Evolutionary conservation across 2,113 vertebrate species (phyloP), one percentile per base, ranked within the genome.

Genomic region (Equus quagga): DNA sequence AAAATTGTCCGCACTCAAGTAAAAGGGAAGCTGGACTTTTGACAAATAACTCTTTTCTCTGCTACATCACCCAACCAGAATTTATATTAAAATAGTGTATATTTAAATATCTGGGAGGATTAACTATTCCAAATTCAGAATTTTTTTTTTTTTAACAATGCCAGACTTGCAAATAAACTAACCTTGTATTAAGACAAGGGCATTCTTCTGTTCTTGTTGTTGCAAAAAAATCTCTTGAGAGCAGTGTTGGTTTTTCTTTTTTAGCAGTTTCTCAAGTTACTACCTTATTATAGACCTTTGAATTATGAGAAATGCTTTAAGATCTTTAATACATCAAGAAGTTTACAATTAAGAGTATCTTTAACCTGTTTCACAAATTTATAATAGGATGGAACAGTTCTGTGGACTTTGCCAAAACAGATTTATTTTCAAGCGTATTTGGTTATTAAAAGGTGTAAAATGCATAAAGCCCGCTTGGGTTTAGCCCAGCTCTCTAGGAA

Each of bases 401-500:
- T 81, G 21, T 76, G 62, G 13, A 76, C 31, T 83, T 44, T 87
- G 51, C 58, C 90, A 87, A 94, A 65, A 92, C 7, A 73, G 24
- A 85, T 72, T 76, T 94, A 33, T 92, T 92, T 94, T 81, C 56
- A 89, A 62, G 54, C 14, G 5, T 75, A 62, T 86, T 91, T 93
- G 24, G 58, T 89, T 72, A 62, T 31, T 62, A 51, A 87, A 83
- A 54, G 18, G 14, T 70, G 72, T 46, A 89, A 73, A 83, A 80
- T 14, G 7, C 26, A 72, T 24, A 76, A 18, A 12, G 13, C 28
- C 28, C n/a, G 23, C 2, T 12, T 81, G 75, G 15, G 24, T 60
- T 94, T 90, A 81, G 69, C 13, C 60, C 44, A 54, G 65, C 49
- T 76, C 17, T 51, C 23, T 91, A 58, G 33, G 46, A 82, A 90